Evolutionary conservation across 2,888 invertebrate genomes (phyloP).

Genomic region (Actias luna): DNA sequence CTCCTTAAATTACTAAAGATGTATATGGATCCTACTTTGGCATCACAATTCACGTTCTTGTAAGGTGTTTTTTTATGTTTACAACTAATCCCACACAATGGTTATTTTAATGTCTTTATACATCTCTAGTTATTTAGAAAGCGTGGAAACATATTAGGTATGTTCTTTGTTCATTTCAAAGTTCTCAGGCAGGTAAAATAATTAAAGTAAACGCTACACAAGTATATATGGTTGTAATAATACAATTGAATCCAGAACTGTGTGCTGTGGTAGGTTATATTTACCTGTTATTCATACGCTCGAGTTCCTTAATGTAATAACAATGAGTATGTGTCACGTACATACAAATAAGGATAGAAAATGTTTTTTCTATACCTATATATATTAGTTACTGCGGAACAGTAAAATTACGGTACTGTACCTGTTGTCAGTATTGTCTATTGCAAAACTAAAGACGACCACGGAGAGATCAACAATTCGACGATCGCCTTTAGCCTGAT

Average conservation of each 20-base stretch:
- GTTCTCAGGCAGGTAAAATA: not conserved
- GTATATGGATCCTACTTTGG: too few species aligned
- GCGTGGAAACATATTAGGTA: not conserved
- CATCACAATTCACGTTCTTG: too few species aligned
- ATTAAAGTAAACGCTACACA: not conserved
- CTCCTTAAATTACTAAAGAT: too few species aligned
- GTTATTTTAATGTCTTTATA: too few species aligned
- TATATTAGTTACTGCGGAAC: too few species aligned
- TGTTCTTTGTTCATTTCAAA: not conserved
- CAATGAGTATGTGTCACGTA: not conserved
- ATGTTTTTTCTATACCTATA: not conserved
- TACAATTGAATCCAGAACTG: not conserved
- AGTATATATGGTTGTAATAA: not conserved
- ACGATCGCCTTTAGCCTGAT: too few species aligned
- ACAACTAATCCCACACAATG: too few species aligned
- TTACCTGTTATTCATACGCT: not conserved
- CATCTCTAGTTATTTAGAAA: not conserved
- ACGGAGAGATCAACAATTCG: too few species aligned
- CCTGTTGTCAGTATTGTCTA: too few species aligned
- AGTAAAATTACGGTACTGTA: too few species aligned
- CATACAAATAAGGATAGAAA: not conserved
- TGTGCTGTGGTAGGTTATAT: not conserved
- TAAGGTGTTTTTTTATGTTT: too few species aligned
- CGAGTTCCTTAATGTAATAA: not conserved
- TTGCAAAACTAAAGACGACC: too few species aligned